Base-by-base conservation (phyloP, 2,888 invertebrate genomes). In the Chorisops tibialis region DNA sequence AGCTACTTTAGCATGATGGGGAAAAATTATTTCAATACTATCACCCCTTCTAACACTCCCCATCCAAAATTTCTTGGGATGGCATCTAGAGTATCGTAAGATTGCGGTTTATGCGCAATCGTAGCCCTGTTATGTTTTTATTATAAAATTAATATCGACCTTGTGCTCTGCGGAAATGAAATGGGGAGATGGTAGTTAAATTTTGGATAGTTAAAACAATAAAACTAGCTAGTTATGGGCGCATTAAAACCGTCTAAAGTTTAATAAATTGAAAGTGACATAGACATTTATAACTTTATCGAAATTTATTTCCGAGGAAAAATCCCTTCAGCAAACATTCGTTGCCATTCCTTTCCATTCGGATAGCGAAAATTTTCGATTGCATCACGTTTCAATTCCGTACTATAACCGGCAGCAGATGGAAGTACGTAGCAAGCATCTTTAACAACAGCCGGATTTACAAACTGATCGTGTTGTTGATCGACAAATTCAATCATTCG, bases 401-500 rank as follows among this genome's bases (percentile, higher is more conserved):
- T 88, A 69, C 90, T 91, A 79, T 94, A 95, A 1, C 94, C 94
- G 0, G 91, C 84, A 14, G 78, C 73, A 85, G 79, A 81, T n/a
- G 93, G 93, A 2, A 87, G 84, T 69, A 86, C 78, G 71, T 94
- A 95, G 71, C 80, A 81, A 1, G 89, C 92, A 68, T 87, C 83
- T 62, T 83, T 75, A 2, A 93, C 83, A 2, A 82, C 71, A 12
- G 87, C 84, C 0, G 93, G 93, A 70, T 87, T 79, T 35, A 83
- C 81, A 76, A 95, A 95, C 74, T 95, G 92, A 69, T 94, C 91
- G 72, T 93, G 93, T 67, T 94, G 89, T 71, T 95, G 93, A 75
- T 93, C 93, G 9, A 93, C 89, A 75, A 87, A 94, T 77, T 96
- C 95, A 30, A 92, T 84, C 71, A 91, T 82, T 47, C 92, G 83